phyloP scores from a whole-genome alignment of 1,140 invertebrate species.

The Dendrolimus kikuchii region DNA sequence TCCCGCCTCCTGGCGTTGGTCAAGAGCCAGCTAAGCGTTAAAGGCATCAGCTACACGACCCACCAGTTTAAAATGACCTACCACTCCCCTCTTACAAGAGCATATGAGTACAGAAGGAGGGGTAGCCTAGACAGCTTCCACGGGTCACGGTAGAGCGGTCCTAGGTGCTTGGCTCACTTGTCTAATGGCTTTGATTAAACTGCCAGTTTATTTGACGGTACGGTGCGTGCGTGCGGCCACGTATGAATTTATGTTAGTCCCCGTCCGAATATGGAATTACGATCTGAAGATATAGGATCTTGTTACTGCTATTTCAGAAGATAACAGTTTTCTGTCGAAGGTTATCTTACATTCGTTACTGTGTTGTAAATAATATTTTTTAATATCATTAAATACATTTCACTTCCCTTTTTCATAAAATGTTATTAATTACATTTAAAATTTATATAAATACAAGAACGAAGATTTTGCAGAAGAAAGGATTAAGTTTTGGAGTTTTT shows the following conservation, averaged over 20 bases:
- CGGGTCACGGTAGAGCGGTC: conserved; percentile 37
- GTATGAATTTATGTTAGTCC: conserved; percentile 68
- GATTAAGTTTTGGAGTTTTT: too few relatives aligned
- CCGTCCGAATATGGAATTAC: conserved; percentile 50
- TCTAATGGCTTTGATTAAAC: conserved; percentile 72
- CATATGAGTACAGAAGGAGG: conserved; percentile 22
- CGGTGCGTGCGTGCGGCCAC: conserved; percentile 63
- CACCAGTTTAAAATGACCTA: conserved; percentile 38
- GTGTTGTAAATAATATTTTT: neutral
- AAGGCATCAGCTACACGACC: conserved; percentile 66
- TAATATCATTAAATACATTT: neutral
- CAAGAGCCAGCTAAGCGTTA: conserved; percentile 69
- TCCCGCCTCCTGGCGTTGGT: conserved; percentile 66
- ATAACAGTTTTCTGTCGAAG: neutral
- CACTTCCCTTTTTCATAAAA: too few relatives aligned
- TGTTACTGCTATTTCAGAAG: neutral
- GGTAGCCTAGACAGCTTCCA: conserved; percentile 26
- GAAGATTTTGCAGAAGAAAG: too few relatives aligned
- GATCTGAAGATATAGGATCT: conserved; percentile 27
- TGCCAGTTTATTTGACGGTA: conserved; percentile 71
- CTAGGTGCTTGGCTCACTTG: conserved; percentile 66
- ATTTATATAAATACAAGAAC: too few relatives aligned
- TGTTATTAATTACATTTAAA: too few relatives aligned
- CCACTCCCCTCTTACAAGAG: conserved; percentile 21
- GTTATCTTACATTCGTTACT: neutral